Percentiles rank a stretch among this genome's conserved stretches.
Conservation (phyloP, 2,797 vertebrate species). For the Orientallactaga sibirica region DNA sequence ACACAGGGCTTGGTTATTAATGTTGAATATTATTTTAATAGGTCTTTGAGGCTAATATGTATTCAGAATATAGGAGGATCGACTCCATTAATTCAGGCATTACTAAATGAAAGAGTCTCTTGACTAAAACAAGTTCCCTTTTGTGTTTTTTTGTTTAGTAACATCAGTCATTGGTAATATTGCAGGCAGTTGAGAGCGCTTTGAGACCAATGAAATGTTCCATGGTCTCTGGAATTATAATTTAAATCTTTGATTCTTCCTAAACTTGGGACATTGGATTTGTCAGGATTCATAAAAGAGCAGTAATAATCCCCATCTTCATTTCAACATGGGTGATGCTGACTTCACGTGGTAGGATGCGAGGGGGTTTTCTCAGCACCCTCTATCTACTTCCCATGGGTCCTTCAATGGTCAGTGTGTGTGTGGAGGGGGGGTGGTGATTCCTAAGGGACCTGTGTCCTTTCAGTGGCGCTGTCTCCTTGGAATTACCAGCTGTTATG, state of each 20-base stretch:
- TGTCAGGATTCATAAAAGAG: constrained; percentile 57
- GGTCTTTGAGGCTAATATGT: neutral
- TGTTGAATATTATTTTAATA: neutral
- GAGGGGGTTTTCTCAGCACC: constrained; percentile 11
- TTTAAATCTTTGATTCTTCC: constrained; percentile 72
- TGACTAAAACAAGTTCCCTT: constrained; percentile 1
- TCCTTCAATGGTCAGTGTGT: constrained; percentile 80
- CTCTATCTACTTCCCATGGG: constrained; percentile 86
- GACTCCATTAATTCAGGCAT: neutral
- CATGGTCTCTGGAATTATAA: constrained; percentile 53
- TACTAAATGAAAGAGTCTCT: neutral
- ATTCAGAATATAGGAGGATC: neutral
- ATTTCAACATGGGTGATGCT: constrained; percentile 80
- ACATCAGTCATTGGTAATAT: neutral
- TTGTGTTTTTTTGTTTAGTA: too few relatives aligned
- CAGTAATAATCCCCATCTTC: constrained; percentile 82
- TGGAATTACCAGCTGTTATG: constrained; percentile 85
- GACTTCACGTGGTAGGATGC: constrained; percentile 83
- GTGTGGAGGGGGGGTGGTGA: constrained; percentile 80
- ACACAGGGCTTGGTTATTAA: neutral
- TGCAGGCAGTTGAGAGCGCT: neutral
- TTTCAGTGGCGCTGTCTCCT: constrained; percentile 85
- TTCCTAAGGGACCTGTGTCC: constrained; percentile 87
- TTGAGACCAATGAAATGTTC: constrained; percentile 59
- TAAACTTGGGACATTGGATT: constrained; percentile 68